phyloP scores from a whole-genome alignment of 2,888 invertebrate genomes.

The Diaperis boleti region DNA sequence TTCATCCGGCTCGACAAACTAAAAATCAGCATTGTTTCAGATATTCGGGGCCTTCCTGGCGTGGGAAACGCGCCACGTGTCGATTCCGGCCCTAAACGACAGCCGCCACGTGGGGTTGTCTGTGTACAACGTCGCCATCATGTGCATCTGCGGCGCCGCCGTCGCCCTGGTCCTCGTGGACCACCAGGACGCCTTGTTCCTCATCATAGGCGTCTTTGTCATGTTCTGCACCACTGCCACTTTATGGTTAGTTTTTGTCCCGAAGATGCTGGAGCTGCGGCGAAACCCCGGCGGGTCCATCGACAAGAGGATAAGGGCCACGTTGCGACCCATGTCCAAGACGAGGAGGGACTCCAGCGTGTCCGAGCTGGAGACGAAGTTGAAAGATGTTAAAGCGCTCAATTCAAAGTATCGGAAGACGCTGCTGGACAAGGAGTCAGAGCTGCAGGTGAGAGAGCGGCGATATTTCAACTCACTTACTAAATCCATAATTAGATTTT shows the following conservation, averaged over 20 bases:
- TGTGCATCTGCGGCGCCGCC: conserved; percentile 98
- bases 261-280: conserved; percentile 88
- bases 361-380: conserved; percentile 84
- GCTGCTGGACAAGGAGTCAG: conserved; percentile 86
- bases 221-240: conserved; percentile 99
- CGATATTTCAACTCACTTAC: neutral
- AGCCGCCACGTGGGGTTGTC: conserved; percentile 98
- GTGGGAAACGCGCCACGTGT: conserved; percentile 99
- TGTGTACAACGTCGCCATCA: conserved; percentile 98
- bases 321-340: conserved; percentile 86
- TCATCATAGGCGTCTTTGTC: conserved; percentile 95
- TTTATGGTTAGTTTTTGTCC: conserved; percentile 85
- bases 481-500: too few species aligned
- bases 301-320: conserved; percentile 87
- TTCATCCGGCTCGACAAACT: neutral
- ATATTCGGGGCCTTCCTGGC: conserved; percentile 98
- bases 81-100: conserved; percentile 98
- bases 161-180: conserved; percentile 94
- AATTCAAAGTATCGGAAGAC: conserved; percentile 88
- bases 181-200: conserved; percentile 96
- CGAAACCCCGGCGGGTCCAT: conserved; percentile 86
- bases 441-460: conserved; percentile 73
- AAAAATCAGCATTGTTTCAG: too few species aligned
- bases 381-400: conserved; percentile 85
- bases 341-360: conserved; percentile 84